Evolutionary conservation across 1,140 invertebrate genomes (phyloP), one percentile per base, ranked within the genome.

Genomic region (Solenopsis invicta): DNA sequence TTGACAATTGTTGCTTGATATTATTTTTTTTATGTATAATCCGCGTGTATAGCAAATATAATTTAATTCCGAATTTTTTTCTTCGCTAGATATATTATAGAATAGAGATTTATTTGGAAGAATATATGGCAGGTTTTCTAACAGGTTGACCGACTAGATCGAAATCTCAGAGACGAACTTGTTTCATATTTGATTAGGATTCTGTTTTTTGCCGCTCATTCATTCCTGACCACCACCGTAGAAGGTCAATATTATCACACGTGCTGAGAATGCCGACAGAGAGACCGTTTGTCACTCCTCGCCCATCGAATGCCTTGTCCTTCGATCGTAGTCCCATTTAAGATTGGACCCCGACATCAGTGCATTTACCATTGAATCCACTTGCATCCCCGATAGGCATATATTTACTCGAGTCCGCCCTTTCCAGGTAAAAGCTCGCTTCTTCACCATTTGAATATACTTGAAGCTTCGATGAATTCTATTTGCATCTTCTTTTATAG

Each of bases 241-340:
- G 37, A 87, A 85, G 88, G 91, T 94, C 91, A 94, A 94, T 94
- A 94, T 94, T 94, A 92, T 94, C 93, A 92, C 93, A 94, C 93
- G 93, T 92, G 93, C 93, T 93, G 78, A 61, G 92, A 91, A 92
- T 74, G 87, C 90, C 92, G 90, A 93, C 92, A 92, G 87, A 89
- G 77, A 84, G 62, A 29, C 54, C 64, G 78, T 59, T 64, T 87
- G 82, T 85, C 64, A 76, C 85, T 64, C 34, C 34, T 80, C n/a
- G 41, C 41, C 18, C 66, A 86, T 81, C 12, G 52, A 9, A 34
- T 54, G 69, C 71, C 29, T 52, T 48, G 67, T 67, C 80, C 61
- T 45, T 50, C 67, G 76, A 91, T 91, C 77, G 75, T 54, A 52
- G 75, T 88, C 24, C 52, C 72, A 81, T 87, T 78, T 75, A 10